These are phyloP conservation scores for Bos indicus DNA, from an alignment of 2,113 vertebrate genomes.

Conservation along the genomic window DNA sequence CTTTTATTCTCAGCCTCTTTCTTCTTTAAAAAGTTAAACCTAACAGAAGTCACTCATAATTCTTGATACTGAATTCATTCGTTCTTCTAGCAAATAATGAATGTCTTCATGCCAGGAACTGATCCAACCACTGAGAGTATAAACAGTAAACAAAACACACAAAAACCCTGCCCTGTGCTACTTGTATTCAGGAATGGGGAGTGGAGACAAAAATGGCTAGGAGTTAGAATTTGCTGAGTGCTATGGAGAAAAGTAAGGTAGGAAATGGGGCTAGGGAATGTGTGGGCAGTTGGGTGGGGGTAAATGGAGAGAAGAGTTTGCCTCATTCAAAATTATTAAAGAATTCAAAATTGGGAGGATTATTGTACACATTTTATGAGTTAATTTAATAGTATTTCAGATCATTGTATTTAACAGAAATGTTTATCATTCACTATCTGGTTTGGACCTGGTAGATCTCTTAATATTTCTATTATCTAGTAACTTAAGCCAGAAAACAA, in stretches of 20 bases:
- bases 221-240: conserved; percentile 30
- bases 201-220: neutral
- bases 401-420: neutral
- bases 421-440: neutral
- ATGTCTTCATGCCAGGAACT: neutral
- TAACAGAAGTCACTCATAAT: neutral
- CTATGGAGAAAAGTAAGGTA: neutral
- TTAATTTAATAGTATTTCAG: neutral
- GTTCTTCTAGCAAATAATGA: neutral
- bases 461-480: neutral
- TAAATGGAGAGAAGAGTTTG: neutral
- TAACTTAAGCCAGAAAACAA: neutral
- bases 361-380: neutral
- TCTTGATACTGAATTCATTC: neutral
- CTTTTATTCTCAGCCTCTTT: neutral
- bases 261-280: neutral
- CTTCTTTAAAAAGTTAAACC: conserved; percentile 15
- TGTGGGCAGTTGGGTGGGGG: neutral
- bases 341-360: neutral
- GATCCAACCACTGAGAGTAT: neutral
- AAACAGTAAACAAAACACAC: neutral
- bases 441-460: neutral
- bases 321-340: neutral
- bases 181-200: neutral
- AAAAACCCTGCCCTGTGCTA: neutral